Evolutionary conservation across 2,888 invertebrate genomes (phyloP).

Genomic region (Eupithecia centaureata): DNA sequence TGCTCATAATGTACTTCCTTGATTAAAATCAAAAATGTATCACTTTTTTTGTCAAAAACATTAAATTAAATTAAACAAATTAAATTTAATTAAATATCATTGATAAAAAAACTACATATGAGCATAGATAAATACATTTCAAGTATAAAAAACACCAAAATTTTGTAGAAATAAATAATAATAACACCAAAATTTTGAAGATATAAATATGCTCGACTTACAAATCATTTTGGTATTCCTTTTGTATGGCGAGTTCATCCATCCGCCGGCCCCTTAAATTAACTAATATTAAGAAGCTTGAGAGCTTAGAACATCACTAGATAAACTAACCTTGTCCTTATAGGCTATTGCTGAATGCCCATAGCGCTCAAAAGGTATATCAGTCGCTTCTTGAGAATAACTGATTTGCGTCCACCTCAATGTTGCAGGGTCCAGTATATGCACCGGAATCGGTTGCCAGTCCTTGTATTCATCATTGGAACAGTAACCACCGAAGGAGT

Average conservation of each 20-base stretch:
- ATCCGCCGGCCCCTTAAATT: too few relatives aligned
- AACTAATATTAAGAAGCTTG: neutral
- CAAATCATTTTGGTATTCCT: too few relatives aligned
- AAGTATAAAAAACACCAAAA: too few relatives aligned
- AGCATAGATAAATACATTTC: too few relatives aligned
- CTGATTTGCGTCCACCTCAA: slow-evolving; percentile 84
- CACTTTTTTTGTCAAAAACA: too few relatives aligned
- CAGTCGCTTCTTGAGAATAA: slow-evolving; percentile 78
- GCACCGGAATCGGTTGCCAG: slow-evolving; percentile 92
- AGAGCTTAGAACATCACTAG: neutral
- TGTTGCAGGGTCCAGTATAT: slow-evolving; percentile 90
- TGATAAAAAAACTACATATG: too few relatives aligned
- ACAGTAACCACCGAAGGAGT: slow-evolving; percentile 96
- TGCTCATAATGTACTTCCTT: neutral
- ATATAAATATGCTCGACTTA: too few relatives aligned
- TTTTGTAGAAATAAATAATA: too few relatives aligned
- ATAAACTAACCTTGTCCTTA: slow-evolving; percentile 83
- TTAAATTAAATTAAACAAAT: too few relatives aligned
- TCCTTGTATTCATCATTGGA: slow-evolving; percentile 91
- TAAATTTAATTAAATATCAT: too few relatives aligned
- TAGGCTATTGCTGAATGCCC: slow-evolving; percentile 96
- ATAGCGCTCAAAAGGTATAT: slow-evolving; percentile 91
- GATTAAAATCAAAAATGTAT: neutral
- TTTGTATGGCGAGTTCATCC: too few relatives aligned
- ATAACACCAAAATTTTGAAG: too few relatives aligned